Percentiles rank a stretch among this genome's conserved stretches.
Conservation (phyloP, 2,888 invertebrate species). For the Trachelus iudaicus region DNA sequence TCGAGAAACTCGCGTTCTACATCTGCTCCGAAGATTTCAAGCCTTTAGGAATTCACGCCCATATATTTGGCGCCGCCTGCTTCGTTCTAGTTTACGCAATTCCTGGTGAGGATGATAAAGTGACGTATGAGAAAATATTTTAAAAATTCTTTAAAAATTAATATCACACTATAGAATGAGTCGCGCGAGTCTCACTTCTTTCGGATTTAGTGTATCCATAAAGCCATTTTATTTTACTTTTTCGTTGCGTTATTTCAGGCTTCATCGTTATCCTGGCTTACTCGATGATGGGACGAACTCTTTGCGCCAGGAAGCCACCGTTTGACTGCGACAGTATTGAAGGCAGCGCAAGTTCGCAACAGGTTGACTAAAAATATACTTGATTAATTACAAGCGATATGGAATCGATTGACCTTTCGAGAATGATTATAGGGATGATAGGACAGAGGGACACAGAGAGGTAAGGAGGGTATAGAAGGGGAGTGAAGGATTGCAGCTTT, state of each 20-base stretch:
- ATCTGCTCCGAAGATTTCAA: slow-evolving; percentile 77
- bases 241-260: slow-evolving; percentile 65
- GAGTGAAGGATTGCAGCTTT: neutral
- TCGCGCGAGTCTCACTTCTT: neutral
- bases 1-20: slow-evolving; percentile 61
- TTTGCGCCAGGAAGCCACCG: slow-evolving; percentile 77
- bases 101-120: slow-evolving; percentile 70
- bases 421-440: neutral
- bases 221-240: slow-evolving; percentile 9
- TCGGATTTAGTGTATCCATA: slow-evolving; percentile 4
- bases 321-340: slow-evolving; percentile 73
- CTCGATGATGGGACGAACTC: slow-evolving; percentile 76
- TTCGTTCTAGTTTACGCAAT: slow-evolving; percentile 82
- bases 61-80: slow-evolving; percentile 75
- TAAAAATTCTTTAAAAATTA: neutral
- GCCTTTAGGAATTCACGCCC: slow-evolving; percentile 68
- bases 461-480: neutral
- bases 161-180: neutral
- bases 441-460: neutral
- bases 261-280: slow-evolving; percentile 75
- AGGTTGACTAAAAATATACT: slow-evolving; percentile 65
- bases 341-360: slow-evolving; percentile 74
- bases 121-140: neutral
- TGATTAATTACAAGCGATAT: neutral
- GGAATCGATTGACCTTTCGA: neutral